Base-by-base conservation (phyloP, 2,888 invertebrate genomes). In the Scaptomyza cyrtandrae region DNA sequence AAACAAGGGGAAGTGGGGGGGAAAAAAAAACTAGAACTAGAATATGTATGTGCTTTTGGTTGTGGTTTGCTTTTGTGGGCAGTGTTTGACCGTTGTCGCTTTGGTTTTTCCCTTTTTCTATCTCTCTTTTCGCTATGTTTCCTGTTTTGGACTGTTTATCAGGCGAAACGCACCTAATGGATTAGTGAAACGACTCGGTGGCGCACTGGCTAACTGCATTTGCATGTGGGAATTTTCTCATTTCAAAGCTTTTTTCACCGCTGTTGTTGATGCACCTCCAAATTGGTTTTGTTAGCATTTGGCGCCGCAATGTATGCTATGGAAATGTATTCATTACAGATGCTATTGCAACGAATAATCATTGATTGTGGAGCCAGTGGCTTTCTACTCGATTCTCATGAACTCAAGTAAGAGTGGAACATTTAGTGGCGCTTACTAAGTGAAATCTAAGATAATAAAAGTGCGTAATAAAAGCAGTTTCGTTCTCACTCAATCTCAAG, bases 81-180 rank as follows among this genome's bases (percentile, higher is more conserved):
- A 39, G 37, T 24, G 52, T 45, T 57, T 61, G 75, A 71, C 67
- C 74, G 75, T 75, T 79, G 68, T 55, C 78, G 43, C 48, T 84
- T 87, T 52, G 87, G 9, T 39, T 39, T 39, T 3, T n/a, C 2
- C 87, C 60, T 56, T 49, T 14, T 13, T 16, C 16, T 13, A 14
- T n/a, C 44, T n/a, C 24, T 4, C 4, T 24, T 24, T 2, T 11
- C 14, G 0, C n/a, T 2, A 33, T 10, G 6, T 11, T 11, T 43
- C 5, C 10, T 41, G 16, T 3, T 31, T 2, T 27, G 41, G 48
- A 43, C 68, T 79, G 74, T 72, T 87, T 86, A 87, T 78, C 78
- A 69, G 63, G 70, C 78, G 74, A 73, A 86, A 85, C 61, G 61
- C 66, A 65, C 62, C 73, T 80, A 78, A 88, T 78, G 85, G 78